Conservation (phyloP, 1,140 invertebrate genomes). For the Scaptomyza montana region DNA sequence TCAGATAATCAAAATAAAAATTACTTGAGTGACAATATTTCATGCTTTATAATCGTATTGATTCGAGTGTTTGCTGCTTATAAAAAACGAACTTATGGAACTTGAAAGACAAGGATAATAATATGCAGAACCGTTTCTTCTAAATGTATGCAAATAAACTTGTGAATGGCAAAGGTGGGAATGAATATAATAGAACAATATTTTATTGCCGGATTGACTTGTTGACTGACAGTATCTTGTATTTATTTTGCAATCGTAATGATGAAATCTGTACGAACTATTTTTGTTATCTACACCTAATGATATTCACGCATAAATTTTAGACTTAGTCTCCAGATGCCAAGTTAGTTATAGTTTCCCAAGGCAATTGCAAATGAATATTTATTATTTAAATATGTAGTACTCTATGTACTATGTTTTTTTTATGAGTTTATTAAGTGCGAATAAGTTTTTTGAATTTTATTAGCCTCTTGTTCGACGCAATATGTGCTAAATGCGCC, state of each 20-base stretch:
- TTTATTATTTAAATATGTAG: conserved; percentile 47
- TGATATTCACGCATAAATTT: conserved; percentile 60
- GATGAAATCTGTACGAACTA: conserved; percentile 22
- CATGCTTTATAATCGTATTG: neutral
- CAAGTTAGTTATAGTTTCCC: conserved; percentile 38
- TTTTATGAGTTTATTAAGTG: conserved; percentile 50
- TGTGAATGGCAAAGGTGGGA: neutral
- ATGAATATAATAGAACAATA: neutral
- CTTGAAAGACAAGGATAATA: neutral
- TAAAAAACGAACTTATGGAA: too few relatives aligned
- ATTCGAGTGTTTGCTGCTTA: neutral
- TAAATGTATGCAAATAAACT: conserved; percentile 4
- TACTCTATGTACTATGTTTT: conserved; percentile 13
- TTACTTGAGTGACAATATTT: neutral
- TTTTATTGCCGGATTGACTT: neutral
- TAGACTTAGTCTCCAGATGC: conserved; percentile 14
- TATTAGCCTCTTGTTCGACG: conserved; percentile 17
- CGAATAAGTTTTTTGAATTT: conserved; percentile 50
- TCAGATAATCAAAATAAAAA: neutral
- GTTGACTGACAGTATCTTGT: neutral
- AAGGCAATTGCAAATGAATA: conserved; percentile 56
- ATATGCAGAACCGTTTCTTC: neutral
- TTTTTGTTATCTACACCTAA: conserved; percentile 57
- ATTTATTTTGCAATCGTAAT: conserved; percentile 28
- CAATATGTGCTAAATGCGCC: conserved; percentile 38